Evolutionary conservation across 2,888 invertebrate genomes (phyloP).

Genomic region (Dioctria linearis): DNA sequence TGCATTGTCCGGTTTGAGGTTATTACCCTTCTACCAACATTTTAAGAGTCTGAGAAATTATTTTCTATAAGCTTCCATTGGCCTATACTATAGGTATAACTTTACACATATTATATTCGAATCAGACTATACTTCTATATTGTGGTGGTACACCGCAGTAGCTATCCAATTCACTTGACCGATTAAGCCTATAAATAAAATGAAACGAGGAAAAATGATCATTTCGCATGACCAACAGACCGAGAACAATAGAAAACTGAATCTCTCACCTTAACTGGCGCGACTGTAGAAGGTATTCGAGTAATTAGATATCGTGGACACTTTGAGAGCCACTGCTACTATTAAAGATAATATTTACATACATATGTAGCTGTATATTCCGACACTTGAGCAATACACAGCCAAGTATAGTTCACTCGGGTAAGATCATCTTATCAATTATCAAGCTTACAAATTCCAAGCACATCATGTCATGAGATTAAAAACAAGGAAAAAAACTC

Average conservation of each 20-base stretch:
- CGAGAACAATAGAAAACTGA: constrained; percentile 29
- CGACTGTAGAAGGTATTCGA: background rate
- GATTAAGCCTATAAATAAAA: constrained; percentile 13
- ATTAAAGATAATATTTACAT: background rate
- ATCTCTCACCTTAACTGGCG: constrained; percentile 8
- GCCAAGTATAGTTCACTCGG: background rate
- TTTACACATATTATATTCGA: too few relatives aligned
- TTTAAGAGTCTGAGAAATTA: too few relatives aligned
- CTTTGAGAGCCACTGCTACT: constrained; percentile 37
- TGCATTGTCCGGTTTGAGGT: too few relatives aligned
- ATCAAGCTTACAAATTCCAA: background rate
- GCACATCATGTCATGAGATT: background rate
- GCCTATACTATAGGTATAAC: too few relatives aligned
- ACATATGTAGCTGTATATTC: background rate
- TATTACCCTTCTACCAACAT: too few relatives aligned
- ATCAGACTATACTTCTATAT: too few relatives aligned
- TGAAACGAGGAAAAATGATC: background rate
- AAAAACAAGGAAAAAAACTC: too few relatives aligned
- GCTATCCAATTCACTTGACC: constrained; percentile 13
- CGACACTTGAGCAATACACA: constrained; percentile 10
- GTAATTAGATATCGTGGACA: background rate
- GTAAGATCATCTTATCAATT: background rate
- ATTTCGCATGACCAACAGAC: constrained; percentile 16
- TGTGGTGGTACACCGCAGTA: too few relatives aligned
- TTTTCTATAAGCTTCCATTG: too few relatives aligned